Evolutionary conservation across 1,140 invertebrate species (phyloP), one percentile per base, ranked within the genome.

Genomic region (Camponotus pennsylvanicus): DNA sequence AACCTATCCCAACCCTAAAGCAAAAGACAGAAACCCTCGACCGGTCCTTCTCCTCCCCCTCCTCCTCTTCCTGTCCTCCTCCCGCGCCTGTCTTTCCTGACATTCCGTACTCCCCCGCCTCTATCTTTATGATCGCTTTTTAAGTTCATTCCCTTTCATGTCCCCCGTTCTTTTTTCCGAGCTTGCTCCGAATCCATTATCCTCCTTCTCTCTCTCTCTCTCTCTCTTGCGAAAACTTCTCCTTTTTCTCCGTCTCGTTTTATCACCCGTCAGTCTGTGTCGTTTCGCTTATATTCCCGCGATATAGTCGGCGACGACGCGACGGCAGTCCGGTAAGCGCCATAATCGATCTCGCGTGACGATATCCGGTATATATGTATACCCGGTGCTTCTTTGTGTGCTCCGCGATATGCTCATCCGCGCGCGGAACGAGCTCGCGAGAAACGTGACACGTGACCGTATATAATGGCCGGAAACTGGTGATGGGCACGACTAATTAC

Each of bases 401-500:
- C 79, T 18, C 27, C 52, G 13, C 67, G 66, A 71, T 83, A 61
- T 83, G 86, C 55, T 49, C 71, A 73, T 83, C 52, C 80, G 55
- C 59, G 59, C 55, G 18, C 57, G 11, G 40, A 75, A 83, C 70
- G 80, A 76, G 21, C 82, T 55, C 82, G 82, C 82, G 73, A 85
- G 73, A 59, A 85, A 73, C 76, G 83, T 73, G 76, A 89, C 87
- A 89, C 88, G 88, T 88, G 88, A 86, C 83, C 87, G 70, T 85
- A 55, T 69, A 88, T 89, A 88, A 89, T 86, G 78, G 63, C 71
- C 88, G 88, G 88, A 89, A 89, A 89, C 83, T 55, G 67, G 18
- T 78, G 88, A 89, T 89, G 84, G 88, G 66, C 84, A 83, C 71
- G 86, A 89, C 88, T 89, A 89, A 89, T 89, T 89, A 89, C 88